Evolutionary conservation across 2,113 vertebrate species (phyloP).

Genomic region (Xiphophorus maculatus): DNA sequence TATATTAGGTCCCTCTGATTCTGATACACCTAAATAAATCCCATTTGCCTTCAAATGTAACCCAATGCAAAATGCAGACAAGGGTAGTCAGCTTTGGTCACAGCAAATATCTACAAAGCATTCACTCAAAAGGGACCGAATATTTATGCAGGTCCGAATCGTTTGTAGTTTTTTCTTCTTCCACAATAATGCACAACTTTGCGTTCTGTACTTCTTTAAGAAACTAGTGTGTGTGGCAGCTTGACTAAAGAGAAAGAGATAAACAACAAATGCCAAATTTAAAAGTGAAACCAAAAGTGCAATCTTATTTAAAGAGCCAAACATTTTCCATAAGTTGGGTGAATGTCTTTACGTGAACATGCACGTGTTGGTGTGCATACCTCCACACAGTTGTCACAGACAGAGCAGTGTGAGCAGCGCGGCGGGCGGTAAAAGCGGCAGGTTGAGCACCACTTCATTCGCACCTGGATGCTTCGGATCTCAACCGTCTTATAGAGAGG

Average conservation of each 20-base stretch:
- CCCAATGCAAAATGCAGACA: too few relatives aligned
- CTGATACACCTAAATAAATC: too few relatives aligned
- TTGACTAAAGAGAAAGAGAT: not conserved
- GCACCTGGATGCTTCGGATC: conserved; percentile 95
- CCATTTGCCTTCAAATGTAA: too few relatives aligned
- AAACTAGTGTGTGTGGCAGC: not conserved
- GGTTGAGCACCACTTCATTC: conserved; percentile 99
- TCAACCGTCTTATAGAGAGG: conserved; percentile 98
- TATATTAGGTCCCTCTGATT: too few relatives aligned
- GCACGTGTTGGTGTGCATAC: conserved; percentile 71
- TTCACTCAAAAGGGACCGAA: too few relatives aligned
- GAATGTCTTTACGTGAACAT: not conserved
- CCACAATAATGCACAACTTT: not conserved
- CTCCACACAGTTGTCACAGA: conserved; percentile 99
- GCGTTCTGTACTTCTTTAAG: not conserved
- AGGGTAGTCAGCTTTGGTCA: too few relatives aligned
- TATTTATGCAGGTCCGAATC: too few relatives aligned
- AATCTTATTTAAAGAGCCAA: not conserved
- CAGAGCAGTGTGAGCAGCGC: conserved; percentile 96
- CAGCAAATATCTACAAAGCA: too few relatives aligned
- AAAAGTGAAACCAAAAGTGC: not conserved
- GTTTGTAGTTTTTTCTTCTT: too few relatives aligned
- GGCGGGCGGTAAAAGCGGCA: conserved; percentile 98
- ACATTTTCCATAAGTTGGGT: not conserved
- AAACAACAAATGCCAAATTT: not conserved